Percentiles rank a stretch among this genome's conserved stretches.
phyloP scores from a whole-genome alignment of 1,140 invertebrate species.

The Samia ricini region DNA sequence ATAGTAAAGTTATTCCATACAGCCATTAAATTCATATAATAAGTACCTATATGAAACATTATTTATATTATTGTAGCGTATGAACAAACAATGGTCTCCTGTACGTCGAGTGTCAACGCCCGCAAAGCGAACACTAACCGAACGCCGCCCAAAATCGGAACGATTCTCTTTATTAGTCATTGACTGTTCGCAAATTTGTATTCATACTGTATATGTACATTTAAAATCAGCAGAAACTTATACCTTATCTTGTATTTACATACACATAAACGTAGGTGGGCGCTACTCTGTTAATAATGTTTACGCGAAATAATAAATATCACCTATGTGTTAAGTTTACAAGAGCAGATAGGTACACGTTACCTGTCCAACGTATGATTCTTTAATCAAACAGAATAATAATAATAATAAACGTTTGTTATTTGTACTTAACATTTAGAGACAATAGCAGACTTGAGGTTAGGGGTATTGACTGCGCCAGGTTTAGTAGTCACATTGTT shows the following conservation, averaged over 20 bases:
- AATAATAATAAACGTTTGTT: constrained; percentile 17
- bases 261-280: too few species aligned
- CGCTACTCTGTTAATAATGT: too few species aligned
- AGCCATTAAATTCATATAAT: neutral
- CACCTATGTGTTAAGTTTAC: too few species aligned
- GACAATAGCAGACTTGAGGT: constrained; percentile 33
- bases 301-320: too few species aligned
- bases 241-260: too few species aligned
- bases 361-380: constrained; percentile 12
- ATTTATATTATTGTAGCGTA: neutral
- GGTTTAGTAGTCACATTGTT: constrained; percentile 29
- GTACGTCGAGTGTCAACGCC: constrained; percentile 35
- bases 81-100: constrained; percentile 16
- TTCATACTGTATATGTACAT: constrained; percentile 7
- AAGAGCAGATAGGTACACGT: too few species aligned
- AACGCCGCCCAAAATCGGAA: constrained; percentile 37
- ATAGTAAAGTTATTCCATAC: too few species aligned
- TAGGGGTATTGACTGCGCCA: constrained; percentile 42
- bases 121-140: constrained; percentile 18
- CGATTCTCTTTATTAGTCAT: constrained; percentile 39
- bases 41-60: constrained; percentile 1
- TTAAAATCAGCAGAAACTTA: too few species aligned
- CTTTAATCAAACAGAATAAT: constrained; percentile 24
- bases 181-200: constrained; percentile 21
- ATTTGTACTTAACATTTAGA: constrained; percentile 24